A percentile compares a stretch with the other conserved stretches of the same genome.
Conservation (phyloP, 2,797 vertebrate genomes). For the Hyperoplus immaculatus region DNA sequence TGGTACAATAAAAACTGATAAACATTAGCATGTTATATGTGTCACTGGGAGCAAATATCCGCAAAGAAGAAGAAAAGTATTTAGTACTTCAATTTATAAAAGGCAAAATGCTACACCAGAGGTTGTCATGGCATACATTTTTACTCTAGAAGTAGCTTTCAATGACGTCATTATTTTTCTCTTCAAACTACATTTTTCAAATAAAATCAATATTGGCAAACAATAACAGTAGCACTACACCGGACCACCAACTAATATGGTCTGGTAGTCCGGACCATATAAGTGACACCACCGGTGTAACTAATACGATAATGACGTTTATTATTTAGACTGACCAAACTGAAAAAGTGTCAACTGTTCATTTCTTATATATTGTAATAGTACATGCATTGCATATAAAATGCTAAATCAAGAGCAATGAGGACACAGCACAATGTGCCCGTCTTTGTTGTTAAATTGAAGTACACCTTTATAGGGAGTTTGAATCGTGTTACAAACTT, state of each 20-base stretch:
- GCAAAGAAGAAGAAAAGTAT: too few species aligned
- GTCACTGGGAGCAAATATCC: not conserved
- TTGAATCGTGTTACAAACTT: not conserved
- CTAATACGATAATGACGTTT: not conserved
- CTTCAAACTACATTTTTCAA: not conserved
- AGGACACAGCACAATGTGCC: not conserved
- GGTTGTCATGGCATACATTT: not conserved
- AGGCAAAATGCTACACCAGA: not conserved
- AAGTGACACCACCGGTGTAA: not conserved
- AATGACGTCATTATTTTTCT: not conserved
- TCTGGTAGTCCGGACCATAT: too few species aligned
- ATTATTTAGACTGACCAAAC: conserved; percentile 1
- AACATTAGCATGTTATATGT: not conserved
- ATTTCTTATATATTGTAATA: not conserved
- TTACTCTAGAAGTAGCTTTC: not conserved
- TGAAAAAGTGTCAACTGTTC: not conserved
- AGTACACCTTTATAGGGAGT: not conserved
- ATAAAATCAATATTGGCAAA: not conserved
- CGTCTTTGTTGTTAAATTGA: not conserved
- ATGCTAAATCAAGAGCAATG: not conserved
- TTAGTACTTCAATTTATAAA: not conserved
- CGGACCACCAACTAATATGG: too few species aligned
- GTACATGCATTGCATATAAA: too few species aligned
- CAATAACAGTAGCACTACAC: not conserved
- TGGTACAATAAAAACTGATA: not conserved